Evolutionary conservation across 1,140 invertebrate species (phyloP).

Genomic region (Aphaenogaster ashmeadi): DNA sequence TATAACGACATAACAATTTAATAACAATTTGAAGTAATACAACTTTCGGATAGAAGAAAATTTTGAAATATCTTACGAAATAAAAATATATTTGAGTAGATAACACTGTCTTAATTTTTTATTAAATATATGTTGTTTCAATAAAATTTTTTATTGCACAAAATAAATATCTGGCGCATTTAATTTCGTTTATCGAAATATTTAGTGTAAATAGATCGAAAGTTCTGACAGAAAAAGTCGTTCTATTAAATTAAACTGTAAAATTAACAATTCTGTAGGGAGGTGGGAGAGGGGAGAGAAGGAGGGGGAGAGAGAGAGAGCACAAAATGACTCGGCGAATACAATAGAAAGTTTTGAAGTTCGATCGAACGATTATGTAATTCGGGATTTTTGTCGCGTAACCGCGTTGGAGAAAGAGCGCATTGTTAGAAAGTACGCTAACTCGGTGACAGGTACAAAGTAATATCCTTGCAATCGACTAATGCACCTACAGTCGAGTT

Average conservation of each 20-base stretch:
- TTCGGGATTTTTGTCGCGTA: conserved; percentile 47
- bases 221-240: not conserved
- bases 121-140: not conserved
- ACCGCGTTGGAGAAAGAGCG: conserved; percentile 8
- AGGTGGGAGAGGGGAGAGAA: not conserved
- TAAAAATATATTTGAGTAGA: not conserved
- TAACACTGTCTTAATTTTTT: not conserved
- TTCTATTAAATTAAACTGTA: conserved; percentile 23
- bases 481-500: conserved; percentile 17
- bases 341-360: conserved; percentile 37
- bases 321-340: not conserved
- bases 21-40: not conserved
- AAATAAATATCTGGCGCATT: not conserved
- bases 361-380: conserved; percentile 38
- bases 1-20: not conserved
- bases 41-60: not conserved
- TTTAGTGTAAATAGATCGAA: not conserved
- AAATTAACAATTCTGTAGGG: not conserved
- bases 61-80: not conserved
- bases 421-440: conserved; percentile 49
- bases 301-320: not conserved
- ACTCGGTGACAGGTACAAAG: conserved; percentile 40
- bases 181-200: not conserved
- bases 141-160: not conserved
- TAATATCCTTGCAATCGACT: conserved; percentile 18